Percentiles rank a stretch among this genome's conserved stretches.
phyloP scores from a whole-genome alignment of 2,113 vertebrate species.

The Cervus canadensis region DNA sequence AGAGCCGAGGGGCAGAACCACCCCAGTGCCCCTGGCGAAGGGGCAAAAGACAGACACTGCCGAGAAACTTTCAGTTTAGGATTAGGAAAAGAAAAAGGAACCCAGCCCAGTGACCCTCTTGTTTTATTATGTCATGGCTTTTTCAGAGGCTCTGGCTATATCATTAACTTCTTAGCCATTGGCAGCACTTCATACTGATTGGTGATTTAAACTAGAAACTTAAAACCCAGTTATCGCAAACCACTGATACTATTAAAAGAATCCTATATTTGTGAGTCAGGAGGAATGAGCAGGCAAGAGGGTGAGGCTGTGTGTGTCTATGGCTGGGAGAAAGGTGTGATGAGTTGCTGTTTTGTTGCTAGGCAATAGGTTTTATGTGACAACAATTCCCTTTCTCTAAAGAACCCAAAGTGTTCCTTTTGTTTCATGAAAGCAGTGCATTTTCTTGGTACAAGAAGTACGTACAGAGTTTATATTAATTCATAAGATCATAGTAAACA shows the following conservation, averaged over 20 bases:
- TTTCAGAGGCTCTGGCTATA: not conserved
- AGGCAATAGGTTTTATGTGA: conserved; percentile 34
- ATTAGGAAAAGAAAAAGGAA: not conserved
- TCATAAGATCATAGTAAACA: not conserved
- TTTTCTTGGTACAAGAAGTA: conserved; percentile 34
- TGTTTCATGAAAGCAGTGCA: not conserved
- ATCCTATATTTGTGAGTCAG: not conserved
- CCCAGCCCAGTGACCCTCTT: not conserved
- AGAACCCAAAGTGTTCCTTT: not conserved
- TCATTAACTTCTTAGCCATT: not conserved
- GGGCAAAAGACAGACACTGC: not conserved
- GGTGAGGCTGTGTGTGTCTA: not conserved
- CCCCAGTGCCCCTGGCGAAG: not conserved
- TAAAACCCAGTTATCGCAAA: not conserved
- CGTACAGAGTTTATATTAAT: not conserved
- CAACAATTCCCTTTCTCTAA: conserved; percentile 38
- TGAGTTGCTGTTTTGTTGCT: conserved; percentile 61
- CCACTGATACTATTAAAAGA: conserved; percentile 35
- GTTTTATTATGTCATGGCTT: not conserved
- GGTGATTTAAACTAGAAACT: not conserved
- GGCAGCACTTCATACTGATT: not conserved
- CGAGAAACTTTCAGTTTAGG: not conserved
- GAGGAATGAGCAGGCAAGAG: not conserved
- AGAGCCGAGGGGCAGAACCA: not conserved
- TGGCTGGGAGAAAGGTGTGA: not conserved